Evolutionary conservation across 2,113 vertebrate genomes (phyloP).

Genomic region (Myrmecophaga tridactyla): DNA sequence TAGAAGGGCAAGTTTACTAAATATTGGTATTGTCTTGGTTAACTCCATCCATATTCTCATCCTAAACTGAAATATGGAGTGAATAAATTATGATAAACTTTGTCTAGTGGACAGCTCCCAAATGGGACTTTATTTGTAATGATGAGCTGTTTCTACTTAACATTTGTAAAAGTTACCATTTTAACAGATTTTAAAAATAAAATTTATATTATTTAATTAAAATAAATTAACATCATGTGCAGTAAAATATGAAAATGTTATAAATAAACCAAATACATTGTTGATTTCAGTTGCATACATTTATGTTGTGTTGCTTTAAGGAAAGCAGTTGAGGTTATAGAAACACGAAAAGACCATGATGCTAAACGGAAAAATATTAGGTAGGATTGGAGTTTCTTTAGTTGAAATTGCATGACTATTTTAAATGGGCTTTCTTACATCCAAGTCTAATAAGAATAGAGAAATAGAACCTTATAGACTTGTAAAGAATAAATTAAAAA

Average conservation of each 20-base stretch:
- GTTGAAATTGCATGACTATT: constrained; percentile 21
- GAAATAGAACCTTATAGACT: background rate
- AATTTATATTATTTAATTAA: too few species aligned
- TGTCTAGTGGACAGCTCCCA: background rate
- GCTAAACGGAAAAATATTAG: background rate
- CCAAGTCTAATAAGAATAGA: background rate
- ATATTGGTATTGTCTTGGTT: background rate
- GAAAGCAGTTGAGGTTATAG: background rate
- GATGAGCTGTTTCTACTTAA: background rate
- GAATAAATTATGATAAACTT: background rate
- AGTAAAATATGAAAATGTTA: background rate
- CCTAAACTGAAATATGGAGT: background rate
- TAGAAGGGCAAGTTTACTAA: background rate
- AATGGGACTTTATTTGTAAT: background rate
- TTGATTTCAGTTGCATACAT: background rate
- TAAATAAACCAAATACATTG: background rate
- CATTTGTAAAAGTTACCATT: background rate
- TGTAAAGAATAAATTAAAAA: background rate
- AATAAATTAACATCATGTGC: background rate
- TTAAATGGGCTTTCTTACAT: background rate
- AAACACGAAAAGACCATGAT: background rate
- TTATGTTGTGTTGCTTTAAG: background rate
- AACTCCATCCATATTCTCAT: background rate
- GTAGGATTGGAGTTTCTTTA: background rate
- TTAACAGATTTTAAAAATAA: too few species aligned